A percentile compares a stretch with the other conserved stretches of the same genome.
Evolutionary conservation across 2,113 vertebrate species (phyloP).

Genomic region (Nerophis lumbriciformis): DNA sequence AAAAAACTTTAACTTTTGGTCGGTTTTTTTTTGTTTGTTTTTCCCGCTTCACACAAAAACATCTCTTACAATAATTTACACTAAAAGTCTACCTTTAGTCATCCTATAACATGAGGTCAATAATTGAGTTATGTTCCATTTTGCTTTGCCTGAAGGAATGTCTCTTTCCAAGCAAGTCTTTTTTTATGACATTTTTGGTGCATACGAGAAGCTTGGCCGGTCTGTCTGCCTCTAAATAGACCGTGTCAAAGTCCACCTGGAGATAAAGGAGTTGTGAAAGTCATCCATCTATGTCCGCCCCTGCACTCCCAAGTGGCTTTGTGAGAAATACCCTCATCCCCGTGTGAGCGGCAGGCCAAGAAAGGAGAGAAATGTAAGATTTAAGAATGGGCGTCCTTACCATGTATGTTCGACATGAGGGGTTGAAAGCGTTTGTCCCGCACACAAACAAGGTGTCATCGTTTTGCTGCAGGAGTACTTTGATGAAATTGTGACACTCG

Average conservation of each 20-base stretch:
- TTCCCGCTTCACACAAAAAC: neutral
- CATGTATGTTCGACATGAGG: constrained; percentile 93
- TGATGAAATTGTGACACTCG: constrained; percentile 99
- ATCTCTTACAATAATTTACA: neutral
- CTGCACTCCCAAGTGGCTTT: constrained; percentile 16
- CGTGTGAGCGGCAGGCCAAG: neutral
- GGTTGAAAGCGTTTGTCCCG: constrained; percentile 97
- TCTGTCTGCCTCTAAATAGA: constrained; percentile 49
- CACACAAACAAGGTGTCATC: constrained; percentile 94
- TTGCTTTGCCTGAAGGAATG: constrained; percentile 20
- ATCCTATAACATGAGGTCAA: constrained; percentile 16
- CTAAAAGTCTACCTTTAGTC: constrained; percentile 9
- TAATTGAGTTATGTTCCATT: constrained; percentile 7
- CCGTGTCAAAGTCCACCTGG: constrained; percentile 51
- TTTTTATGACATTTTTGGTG: constrained; percentile 34
- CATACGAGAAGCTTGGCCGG: constrained; percentile 15
- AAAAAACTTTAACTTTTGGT: neutral
- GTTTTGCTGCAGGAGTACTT: constrained; percentile 93
- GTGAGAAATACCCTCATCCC: constrained; percentile 7
- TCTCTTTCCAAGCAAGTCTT: constrained; percentile 29
- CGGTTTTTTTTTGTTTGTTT: neutral
- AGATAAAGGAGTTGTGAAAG: constrained; percentile 54
- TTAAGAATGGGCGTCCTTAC: constrained; percentile 58
- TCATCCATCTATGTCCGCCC: constrained; percentile 43
- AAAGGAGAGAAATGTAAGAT: neutral